Evolutionary conservation across 2,888 invertebrate genomes (phyloP).

Genomic region (Poecilus cupreus): DNA sequence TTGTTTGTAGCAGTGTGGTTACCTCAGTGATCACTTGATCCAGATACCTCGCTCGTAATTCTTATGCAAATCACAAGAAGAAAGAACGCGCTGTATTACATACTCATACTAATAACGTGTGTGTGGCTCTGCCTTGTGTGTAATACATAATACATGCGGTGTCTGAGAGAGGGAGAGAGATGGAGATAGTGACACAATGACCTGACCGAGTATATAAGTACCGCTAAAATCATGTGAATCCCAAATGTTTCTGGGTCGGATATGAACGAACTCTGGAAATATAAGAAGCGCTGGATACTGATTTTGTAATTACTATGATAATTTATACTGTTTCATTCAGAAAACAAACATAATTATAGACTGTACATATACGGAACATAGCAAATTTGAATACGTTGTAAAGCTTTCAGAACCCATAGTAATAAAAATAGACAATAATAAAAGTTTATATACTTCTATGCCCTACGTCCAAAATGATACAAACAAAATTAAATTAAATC

Average conservation of each 20-base stretch:
- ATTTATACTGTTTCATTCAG: too few relatives aligned
- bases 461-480: too few relatives aligned
- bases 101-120: neutral
- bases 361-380: too few relatives aligned
- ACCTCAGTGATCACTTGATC: neutral
- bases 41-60: neutral
- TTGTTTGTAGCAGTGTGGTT: too few relatives aligned
- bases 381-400: too few relatives aligned
- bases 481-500: too few relatives aligned
- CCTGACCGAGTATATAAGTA: conserved; percentile 21
- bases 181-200: neutral
- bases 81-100: neutral
- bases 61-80: neutral
- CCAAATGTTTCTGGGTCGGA: conserved; percentile 6
- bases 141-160: neutral
- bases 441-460: too few relatives aligned
- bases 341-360: too few relatives aligned
- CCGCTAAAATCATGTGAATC: conserved; percentile 1
- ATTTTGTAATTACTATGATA: too few relatives aligned
- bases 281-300: too few relatives aligned
- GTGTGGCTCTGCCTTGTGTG: neutral
- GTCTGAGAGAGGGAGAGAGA: neutral
- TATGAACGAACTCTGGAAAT: neutral
- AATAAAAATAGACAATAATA: neutral
- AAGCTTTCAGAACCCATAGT: neutral